Percentiles rank a stretch among this genome's conserved stretches.
Evolutionary conservation across 2,888 invertebrate genomes (phyloP).

Genomic region (Nomada goodeniana): DNA sequence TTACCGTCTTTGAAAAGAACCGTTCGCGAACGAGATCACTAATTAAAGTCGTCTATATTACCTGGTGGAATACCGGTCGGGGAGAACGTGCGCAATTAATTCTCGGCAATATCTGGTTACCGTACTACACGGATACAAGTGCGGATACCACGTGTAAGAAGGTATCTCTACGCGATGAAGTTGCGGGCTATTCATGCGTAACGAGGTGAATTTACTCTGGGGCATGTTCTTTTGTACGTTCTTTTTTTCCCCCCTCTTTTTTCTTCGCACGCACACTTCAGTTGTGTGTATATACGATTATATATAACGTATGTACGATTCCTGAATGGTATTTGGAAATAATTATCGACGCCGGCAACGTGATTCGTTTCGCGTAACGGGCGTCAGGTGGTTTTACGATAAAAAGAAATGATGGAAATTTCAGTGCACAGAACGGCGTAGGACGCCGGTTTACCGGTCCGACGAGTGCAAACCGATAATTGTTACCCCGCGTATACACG

Average conservation of each 20-base stretch:
- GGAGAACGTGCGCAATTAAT: slow-evolving; percentile 52
- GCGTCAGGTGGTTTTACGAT: slow-evolving; percentile 11
- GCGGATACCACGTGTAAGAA: slow-evolving; percentile 40
- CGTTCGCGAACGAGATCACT: slow-evolving; percentile 40
- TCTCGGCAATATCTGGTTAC: slow-evolving; percentile 61
- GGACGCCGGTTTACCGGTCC: slow-evolving; percentile 7
- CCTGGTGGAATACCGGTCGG: slow-evolving; percentile 24
- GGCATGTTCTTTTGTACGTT: slow-evolving; percentile 2
- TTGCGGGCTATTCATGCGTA: slow-evolving; percentile 57
- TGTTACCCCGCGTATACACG: not conserved
- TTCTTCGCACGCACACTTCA: not conserved
- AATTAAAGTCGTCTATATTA: slow-evolving; percentile 60
- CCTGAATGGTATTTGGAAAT: too few relatives aligned
- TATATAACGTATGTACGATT: too few relatives aligned
- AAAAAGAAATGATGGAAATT: slow-evolving; percentile 5
- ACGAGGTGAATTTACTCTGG: slow-evolving; percentile 55
- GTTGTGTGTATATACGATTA: too few relatives aligned
- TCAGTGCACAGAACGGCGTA: not conserved
- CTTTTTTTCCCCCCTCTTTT: not conserved
- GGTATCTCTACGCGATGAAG: slow-evolving; percentile 40
- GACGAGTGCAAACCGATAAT: slow-evolving; percentile 40
- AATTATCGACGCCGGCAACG: not conserved
- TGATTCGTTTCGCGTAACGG: slow-evolving; percentile 34
- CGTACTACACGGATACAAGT: slow-evolving; percentile 48
- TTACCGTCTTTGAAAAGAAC: slow-evolving; percentile 50